phyloP scores from a whole-genome alignment of 2,888 invertebrate species.

The Perizoma flavofasciatum region DNA sequence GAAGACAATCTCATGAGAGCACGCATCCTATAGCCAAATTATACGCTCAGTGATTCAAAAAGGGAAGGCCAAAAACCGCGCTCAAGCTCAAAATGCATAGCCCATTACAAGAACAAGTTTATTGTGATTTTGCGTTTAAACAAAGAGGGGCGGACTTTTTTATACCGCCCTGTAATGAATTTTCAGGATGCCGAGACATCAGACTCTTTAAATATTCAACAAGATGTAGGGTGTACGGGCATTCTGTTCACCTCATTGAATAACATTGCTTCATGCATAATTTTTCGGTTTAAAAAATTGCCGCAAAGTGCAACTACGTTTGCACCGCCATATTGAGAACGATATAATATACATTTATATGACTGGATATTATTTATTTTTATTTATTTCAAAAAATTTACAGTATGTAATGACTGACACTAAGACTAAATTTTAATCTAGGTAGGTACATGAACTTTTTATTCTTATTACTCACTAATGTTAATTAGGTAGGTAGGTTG shows the following conservation, averaged over 20 bases:
- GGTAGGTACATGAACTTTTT: too few species aligned
- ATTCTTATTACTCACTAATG: too few species aligned
- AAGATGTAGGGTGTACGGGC: slow-evolving; percentile 62
- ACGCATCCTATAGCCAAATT: slow-evolving; percentile 31
- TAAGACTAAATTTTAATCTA: too few species aligned
- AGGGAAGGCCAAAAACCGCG: slow-evolving; percentile 50
- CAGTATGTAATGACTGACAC: too few species aligned
- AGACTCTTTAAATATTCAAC: slow-evolving; percentile 72
- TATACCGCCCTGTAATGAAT: slow-evolving; percentile 73
- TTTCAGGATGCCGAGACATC: slow-evolving; percentile 66
- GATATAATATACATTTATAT: too few species aligned
- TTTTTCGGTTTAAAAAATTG: slow-evolving; percentile 64
- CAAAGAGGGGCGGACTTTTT: slow-evolving; percentile 73
- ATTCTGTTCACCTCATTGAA: slow-evolving; percentile 78
- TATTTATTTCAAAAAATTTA: too few species aligned
- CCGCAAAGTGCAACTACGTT: slow-evolving; percentile 37
- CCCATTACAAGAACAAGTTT: slow-evolving; percentile 74
- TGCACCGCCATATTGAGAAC: neutral
- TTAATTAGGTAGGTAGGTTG: too few species aligned
- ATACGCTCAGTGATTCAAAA: slow-evolving; percentile 51
- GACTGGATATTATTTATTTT: too few species aligned
- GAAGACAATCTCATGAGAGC: slow-evolving; percentile 21
- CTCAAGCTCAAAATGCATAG: slow-evolving; percentile 68
- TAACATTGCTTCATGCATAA: slow-evolving; percentile 81
- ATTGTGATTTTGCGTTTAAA: slow-evolving; percentile 81